phyloP scores from a whole-genome alignment of 2,888 invertebrate genomes.

The Vanessa cardui region DNA sequence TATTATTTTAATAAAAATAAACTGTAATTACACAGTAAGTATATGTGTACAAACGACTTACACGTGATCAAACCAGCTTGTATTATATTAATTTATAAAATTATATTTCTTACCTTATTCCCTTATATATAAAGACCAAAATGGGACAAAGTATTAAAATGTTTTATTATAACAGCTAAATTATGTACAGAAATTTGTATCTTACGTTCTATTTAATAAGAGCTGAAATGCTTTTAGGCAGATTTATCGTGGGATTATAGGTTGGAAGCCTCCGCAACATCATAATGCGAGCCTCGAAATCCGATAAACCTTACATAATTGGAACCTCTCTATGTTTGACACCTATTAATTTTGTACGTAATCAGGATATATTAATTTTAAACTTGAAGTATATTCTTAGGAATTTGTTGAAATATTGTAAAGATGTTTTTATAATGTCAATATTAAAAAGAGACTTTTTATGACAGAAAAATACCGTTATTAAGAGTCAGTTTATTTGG shows the following conservation, averaged over 20 bases:
- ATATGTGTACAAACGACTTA: slow-evolving; percentile 9
- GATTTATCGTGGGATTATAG: slow-evolving; percentile 26
- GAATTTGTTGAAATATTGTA: no score
- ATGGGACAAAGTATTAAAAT: not conserved
- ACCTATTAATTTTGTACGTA: slow-evolving; percentile 30
- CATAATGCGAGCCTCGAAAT: slow-evolving; percentile 31
- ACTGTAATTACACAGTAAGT: not conserved
- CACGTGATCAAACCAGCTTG: not conserved
- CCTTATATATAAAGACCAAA: slow-evolving; percentile 2
- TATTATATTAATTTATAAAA: slow-evolving; percentile 5
- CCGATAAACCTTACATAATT: slow-evolving; percentile 35
- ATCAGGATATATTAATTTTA: slow-evolving; percentile 9
- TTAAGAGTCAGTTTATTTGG: no score
- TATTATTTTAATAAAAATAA: slow-evolving; percentile 2
- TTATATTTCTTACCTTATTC: slow-evolving; percentile 1
- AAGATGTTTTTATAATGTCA: no score
- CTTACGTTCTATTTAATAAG: not conserved
- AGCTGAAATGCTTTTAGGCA: not conserved
- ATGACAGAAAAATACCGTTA: no score
- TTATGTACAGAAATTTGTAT: not conserved
- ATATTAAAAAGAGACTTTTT: no score
- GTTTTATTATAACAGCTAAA: slow-evolving; percentile 6
- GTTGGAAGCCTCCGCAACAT: slow-evolving; percentile 29
- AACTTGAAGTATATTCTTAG: not conserved
- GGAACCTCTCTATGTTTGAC: slow-evolving; percentile 33